Percentiles rank a stretch among this genome's conserved stretches.
Conservation (phyloP, 2,113 vertebrate species). For the Engystomops pustulosus region DNA sequence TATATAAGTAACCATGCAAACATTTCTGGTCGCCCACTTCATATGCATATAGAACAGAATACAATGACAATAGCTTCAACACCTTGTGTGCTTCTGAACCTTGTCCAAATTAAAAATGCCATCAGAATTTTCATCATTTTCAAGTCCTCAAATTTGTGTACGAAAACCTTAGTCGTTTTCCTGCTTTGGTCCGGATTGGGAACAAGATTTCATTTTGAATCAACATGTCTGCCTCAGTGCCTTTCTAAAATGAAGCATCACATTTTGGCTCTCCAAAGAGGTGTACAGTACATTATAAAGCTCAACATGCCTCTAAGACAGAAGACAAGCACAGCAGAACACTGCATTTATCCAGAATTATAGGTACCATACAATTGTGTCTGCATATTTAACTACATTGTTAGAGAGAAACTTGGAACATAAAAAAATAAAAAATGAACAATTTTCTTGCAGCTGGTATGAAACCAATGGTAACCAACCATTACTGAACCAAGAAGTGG, state of each 20-base stretch:
- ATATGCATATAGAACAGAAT: conserved; percentile 1
- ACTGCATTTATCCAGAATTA: conserved; percentile 6
- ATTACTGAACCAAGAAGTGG: conserved; percentile 44
- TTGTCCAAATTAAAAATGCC: background rate
- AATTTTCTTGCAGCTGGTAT: background rate
- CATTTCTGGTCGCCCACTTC: background rate
- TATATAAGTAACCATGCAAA: background rate
- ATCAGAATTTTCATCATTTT: background rate
- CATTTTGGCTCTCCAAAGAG: conserved; percentile 7
- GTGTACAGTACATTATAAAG: conserved; percentile 29
- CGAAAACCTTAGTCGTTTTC: conserved; percentile 10
- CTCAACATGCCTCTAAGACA: conserved; percentile 9
- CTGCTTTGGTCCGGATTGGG: conserved; percentile 49
- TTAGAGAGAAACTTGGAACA: background rate
- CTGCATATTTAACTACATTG: conserved; percentile 6
- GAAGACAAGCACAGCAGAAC: background rate
- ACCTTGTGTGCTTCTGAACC: background rate
- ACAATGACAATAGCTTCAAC: background rate
- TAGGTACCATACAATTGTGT: conserved; percentile 24
- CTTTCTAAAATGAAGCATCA: background rate
- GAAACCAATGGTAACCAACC: conserved; percentile 42
- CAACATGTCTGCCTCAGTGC: background rate
- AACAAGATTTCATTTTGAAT: background rate
- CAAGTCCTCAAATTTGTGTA: too few species aligned
- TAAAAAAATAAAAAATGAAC: background rate